Conservation (phyloP, 2,888 invertebrate genomes). For the Entomobrya proxima region DNA sequence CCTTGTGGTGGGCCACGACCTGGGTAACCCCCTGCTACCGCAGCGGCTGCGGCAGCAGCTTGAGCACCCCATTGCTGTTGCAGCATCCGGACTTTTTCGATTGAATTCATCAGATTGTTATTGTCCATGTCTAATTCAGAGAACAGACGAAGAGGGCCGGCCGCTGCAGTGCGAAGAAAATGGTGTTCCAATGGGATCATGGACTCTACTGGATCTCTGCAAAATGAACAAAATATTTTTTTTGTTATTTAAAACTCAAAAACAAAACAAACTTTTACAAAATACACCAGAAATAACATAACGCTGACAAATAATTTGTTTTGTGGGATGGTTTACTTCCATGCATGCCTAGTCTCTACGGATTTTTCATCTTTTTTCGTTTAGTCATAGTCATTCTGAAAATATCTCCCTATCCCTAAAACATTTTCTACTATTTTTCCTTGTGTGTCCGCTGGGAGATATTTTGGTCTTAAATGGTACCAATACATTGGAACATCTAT, state of each 20-base stretch:
- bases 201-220: constrained; percentile 86
- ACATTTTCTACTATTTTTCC: not conserved
- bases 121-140: constrained; percentile 81
- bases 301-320: not conserved
- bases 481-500: constrained; percentile 13
- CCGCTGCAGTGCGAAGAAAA: constrained; percentile 81
- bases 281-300: not conserved
- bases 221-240: constrained; percentile 4
- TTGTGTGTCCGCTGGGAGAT: constrained; percentile 52
- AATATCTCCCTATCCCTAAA: not conserved
- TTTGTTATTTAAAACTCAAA: too few species aligned
- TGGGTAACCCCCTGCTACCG: constrained; percentile 47
- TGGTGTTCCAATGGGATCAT: constrained; percentile 87
- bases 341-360: not conserved
- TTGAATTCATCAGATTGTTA: constrained; percentile 80
- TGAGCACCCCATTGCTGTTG: constrained; percentile 75
- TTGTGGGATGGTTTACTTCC: not conserved
- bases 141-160: constrained; percentile 79
- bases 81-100: constrained; percentile 78
- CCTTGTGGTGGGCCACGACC: constrained; percentile 47
- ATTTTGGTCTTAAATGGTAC: constrained; percentile 53
- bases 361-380: constrained; percentile 12
- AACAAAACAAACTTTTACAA: not conserved
- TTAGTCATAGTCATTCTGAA: constrained; percentile 55
- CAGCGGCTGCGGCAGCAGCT: constrained; percentile 67